Evolutionary conservation across 2,888 invertebrate species (phyloP).

Genomic region (Mallateleia sp.): DNA sequence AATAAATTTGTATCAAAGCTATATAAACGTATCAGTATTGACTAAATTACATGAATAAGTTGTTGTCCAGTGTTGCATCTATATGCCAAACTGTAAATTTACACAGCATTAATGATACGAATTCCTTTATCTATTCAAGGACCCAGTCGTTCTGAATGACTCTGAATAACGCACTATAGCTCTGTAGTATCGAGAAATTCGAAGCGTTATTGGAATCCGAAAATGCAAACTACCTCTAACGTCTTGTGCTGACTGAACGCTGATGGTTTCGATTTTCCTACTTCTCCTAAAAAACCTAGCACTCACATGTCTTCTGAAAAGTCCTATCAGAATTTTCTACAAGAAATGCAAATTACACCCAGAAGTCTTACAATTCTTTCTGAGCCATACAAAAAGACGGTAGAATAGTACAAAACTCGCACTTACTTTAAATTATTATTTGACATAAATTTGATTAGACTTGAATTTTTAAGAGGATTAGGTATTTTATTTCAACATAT

Average conservation of each 20-base stretch:
- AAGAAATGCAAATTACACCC: slow-evolving; percentile 41
- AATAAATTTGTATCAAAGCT: background rate
- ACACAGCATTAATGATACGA: slow-evolving; percentile 51
- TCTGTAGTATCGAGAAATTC: slow-evolving; percentile 41
- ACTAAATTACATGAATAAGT: slow-evolving; percentile 40
- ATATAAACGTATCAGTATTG: slow-evolving; percentile 19
- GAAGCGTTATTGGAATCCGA: slow-evolving; percentile 45
- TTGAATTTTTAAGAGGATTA: too few species aligned
- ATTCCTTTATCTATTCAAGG: slow-evolving; percentile 39
- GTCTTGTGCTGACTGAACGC: slow-evolving; percentile 34
- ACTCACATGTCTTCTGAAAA: slow-evolving; percentile 40
- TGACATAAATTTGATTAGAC: too few species aligned
- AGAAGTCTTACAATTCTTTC: slow-evolving; percentile 25
- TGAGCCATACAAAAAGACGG: background rate
- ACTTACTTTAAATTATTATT: too few species aligned
- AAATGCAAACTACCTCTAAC: slow-evolving; percentile 48
- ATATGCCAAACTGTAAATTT: slow-evolving; percentile 36
- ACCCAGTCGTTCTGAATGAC: slow-evolving; percentile 24
- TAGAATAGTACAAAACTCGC: slow-evolving; percentile 2
- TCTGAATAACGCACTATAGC: slow-evolving; percentile 38
- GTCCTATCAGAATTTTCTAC: slow-evolving; percentile 45
- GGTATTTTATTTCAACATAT: too few species aligned
- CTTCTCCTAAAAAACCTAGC: slow-evolving; percentile 19
- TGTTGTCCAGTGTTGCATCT: slow-evolving; percentile 33
- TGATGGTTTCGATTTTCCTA: slow-evolving; percentile 48